Evolutionary conservation across 2,888 invertebrate genomes (phyloP).

Genomic region (Phyllotreta striolata): DNA sequence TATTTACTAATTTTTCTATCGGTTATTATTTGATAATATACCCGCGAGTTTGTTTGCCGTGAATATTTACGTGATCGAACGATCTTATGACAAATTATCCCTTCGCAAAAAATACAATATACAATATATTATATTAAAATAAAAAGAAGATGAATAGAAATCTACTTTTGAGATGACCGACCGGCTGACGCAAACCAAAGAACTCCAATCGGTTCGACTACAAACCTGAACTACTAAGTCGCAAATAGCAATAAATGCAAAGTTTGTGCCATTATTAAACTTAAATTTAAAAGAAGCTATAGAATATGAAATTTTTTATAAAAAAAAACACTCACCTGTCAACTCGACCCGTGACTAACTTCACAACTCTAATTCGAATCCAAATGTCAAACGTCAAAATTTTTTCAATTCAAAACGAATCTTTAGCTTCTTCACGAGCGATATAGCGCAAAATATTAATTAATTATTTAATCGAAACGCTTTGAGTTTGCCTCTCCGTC

Average conservation of each 20-base stretch:
- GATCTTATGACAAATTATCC: slow-evolving; percentile 40
- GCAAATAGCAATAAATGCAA: slow-evolving; percentile 28
- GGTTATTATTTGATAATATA: slow-evolving; percentile 54
- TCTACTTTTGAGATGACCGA: slow-evolving; percentile 15
- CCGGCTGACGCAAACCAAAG: slow-evolving; percentile 26
- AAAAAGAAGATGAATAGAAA: too few relatives aligned
- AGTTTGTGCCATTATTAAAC: slow-evolving; percentile 4
- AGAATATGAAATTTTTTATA: too few relatives aligned
- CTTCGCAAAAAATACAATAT: not conserved
- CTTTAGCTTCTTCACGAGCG: too few relatives aligned
- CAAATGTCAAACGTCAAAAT: too few relatives aligned
- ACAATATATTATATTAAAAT: too few relatives aligned
- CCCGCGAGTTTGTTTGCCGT: slow-evolving; percentile 43
- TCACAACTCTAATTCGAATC: too few relatives aligned
- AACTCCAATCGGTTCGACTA: slow-evolving; percentile 27
- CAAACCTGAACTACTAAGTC: slow-evolving; percentile 27
- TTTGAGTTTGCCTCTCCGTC: slow-evolving; percentile 40
- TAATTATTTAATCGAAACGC: not conserved
- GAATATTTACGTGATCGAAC: slow-evolving; percentile 40
- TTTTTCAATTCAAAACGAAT: too few relatives aligned
- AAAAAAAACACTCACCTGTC: too few relatives aligned
- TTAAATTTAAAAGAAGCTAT: too few relatives aligned
- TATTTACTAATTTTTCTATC: slow-evolving; percentile 56
- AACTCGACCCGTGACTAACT: too few relatives aligned
- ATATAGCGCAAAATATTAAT: too few relatives aligned